Base-by-base conservation (phyloP, 2,113 vertebrate genomes). In the Osmerus mordax region DNA sequence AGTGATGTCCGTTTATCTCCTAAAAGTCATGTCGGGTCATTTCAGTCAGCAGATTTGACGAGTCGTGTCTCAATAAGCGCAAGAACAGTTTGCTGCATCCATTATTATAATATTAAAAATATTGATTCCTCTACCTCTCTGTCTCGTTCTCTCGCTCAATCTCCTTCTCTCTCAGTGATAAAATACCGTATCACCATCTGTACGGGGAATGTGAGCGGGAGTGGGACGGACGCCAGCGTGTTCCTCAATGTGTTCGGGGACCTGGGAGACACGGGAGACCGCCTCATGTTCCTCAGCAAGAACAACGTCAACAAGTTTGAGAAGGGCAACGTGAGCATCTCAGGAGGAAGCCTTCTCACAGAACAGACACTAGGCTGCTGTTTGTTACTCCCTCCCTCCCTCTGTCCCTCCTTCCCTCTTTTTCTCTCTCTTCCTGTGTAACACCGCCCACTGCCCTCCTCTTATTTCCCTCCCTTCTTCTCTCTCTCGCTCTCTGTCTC, bases 251-350 rank as follows among this genome's bases (percentile, higher is more conserved):
- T 99, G 53, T 91, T 93, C 0, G 96, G 97, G 0, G 94, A 96
- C 3, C 87, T 92, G 53, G 97, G 97, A 0, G 97, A 99, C 87
- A 97, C 96, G 0, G 97, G 95, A 7, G 97, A 99, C 9, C 89
- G 96, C 0, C 81, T 94, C 72, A 93, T 99, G 82, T 90, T 93
- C 74, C 95, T 92, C 89, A 96, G 96, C 90, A 93, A 96, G 84
- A 98, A 96, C 85, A 97, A 94, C 0, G 92, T 92, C 58, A 95
- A 98, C 79, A 95, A 98, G 69, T 99, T 99, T 81, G 95, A 98
- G 71, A 99, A 96, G 77, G 96, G 95, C 86, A 98, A 95, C 0
- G 97, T 99, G 89, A 96, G 95, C 92, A 18, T 29, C 3, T 58
- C 8, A n/a, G 47, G 4, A 60, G 21, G 41, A 12, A 47, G 4